Conservation (phyloP, 35 echinoderm and acorn worm genomes). For the Apostichopus parvimensis region DNA sequence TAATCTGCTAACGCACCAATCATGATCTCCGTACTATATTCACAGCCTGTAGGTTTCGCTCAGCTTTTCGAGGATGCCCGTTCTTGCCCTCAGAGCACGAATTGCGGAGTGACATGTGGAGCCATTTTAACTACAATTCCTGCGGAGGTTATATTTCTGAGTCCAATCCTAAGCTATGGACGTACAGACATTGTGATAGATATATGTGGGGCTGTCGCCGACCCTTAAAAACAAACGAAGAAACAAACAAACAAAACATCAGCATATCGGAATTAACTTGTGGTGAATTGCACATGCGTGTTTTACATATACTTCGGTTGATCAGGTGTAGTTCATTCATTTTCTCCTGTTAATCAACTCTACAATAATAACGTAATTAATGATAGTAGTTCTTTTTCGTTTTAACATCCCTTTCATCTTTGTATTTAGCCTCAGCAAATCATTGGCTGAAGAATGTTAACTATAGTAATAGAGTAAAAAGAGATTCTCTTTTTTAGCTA, state of each 20-base stretch:
- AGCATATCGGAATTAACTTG: too few relatives aligned
- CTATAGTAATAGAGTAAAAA: too few relatives aligned
- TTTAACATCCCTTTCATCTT: too few relatives aligned
- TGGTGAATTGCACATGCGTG: too few relatives aligned
- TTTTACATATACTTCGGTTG: background rate
- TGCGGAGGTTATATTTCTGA: slow-evolving; percentile 3
- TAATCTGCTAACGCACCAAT: background rate
- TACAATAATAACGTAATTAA: too few relatives aligned
- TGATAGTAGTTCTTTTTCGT: too few relatives aligned
- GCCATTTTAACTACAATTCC: background rate
- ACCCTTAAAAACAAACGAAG: too few relatives aligned
- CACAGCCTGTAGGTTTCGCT: background rate
- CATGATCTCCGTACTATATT: background rate
- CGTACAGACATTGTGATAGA: background rate
- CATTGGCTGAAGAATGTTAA: too few relatives aligned
- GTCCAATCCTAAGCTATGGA: background rate
- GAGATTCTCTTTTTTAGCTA: too few relatives aligned
- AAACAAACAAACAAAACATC: background rate
- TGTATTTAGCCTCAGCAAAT: too few relatives aligned
- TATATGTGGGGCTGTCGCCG: slow-evolving; percentile 4
- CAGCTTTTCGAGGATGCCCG: background rate
- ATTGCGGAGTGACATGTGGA: background rate
- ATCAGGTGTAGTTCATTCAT: background rate
- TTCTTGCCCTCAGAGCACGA: background rate
- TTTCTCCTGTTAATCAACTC: too few relatives aligned